Evolutionary conservation across 2,888 invertebrate genomes (phyloP).

Genomic region (Campoplex nolae): DNA sequence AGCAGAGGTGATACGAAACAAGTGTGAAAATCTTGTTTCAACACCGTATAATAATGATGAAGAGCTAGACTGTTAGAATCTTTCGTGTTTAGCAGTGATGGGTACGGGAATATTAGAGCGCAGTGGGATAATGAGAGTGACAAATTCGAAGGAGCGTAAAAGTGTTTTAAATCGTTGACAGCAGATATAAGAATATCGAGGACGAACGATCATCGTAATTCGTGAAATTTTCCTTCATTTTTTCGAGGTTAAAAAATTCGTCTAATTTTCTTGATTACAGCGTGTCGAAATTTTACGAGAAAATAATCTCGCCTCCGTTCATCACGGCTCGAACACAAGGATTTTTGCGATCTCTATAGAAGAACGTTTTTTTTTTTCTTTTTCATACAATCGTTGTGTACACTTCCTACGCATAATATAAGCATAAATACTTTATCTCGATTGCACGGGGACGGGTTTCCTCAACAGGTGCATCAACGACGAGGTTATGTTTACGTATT

Average conservation of each 20-base stretch:
- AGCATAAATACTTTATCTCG: conserved; percentile 33
- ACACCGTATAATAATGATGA: conserved; percentile 9
- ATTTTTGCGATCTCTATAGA: neutral
- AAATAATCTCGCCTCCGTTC: neutral
- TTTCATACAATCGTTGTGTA: conserved; percentile 30
- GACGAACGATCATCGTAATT: neutral
- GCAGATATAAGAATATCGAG: neutral
- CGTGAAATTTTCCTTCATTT: conserved; percentile 8
- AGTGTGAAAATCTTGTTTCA: conserved; percentile 55
- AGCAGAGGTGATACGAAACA: conserved; percentile 25
- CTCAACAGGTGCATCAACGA: conserved; percentile 58
- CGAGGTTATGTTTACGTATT: conserved; percentile 35
- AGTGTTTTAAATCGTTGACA: neutral
- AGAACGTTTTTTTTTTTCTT: neutral
- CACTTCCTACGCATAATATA: conserved; percentile 50
- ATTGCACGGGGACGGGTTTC: conserved; percentile 41
- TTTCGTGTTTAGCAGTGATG: conserved; percentile 3
- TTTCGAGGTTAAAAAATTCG: neutral
- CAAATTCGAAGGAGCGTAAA: conserved; percentile 6
- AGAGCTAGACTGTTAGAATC: conserved; percentile 11
- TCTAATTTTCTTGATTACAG: neutral
- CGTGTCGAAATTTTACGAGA: neutral
- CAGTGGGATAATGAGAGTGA: neutral
- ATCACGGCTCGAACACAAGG: neutral
- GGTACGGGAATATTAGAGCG: neutral